Conservation (phyloP, 2,888 invertebrate genomes). For the Sialis lutaria region DNA sequence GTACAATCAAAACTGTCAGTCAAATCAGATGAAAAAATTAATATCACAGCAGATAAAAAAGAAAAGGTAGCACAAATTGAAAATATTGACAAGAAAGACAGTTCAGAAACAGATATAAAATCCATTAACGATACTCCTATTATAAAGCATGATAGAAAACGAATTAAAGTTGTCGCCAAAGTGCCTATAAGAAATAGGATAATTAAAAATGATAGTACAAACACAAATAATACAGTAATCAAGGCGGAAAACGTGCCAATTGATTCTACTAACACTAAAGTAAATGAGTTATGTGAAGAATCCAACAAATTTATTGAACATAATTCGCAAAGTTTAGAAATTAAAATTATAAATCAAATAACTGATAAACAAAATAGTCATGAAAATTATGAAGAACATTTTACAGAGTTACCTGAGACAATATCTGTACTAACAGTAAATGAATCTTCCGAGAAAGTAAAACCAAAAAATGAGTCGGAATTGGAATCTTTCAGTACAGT, state of each 20-base stretch:
- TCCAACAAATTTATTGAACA: too few relatives aligned
- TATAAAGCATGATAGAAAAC: neutral
- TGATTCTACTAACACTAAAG: neutral
- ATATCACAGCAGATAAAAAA: neutral
- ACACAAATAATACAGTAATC: neutral
- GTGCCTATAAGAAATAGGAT: neutral
- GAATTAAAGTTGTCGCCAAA: neutral
- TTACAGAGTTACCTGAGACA: neutral
- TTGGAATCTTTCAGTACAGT: too few relatives aligned
- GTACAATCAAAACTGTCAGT: too few relatives aligned
- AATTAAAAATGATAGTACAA: neutral
- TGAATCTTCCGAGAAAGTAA: too few relatives aligned
- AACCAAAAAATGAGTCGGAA: too few relatives aligned
- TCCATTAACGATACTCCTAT: neutral
- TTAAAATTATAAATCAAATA: too few relatives aligned
- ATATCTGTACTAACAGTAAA: too few relatives aligned
- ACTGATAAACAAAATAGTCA: too few relatives aligned
- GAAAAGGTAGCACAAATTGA: slow-evolving; percentile 18
- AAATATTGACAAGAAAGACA: slow-evolving; percentile 17
- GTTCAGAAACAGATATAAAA: too few relatives aligned
- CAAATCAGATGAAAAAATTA: neutral
- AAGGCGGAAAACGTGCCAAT: neutral
- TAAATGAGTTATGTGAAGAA: neutral
- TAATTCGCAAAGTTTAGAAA: too few relatives aligned
- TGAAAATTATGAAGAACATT: neutral